phyloP scores from a whole-genome alignment of 2,113 vertebrate species.

The Zonotrichia leucophrys region DNA sequence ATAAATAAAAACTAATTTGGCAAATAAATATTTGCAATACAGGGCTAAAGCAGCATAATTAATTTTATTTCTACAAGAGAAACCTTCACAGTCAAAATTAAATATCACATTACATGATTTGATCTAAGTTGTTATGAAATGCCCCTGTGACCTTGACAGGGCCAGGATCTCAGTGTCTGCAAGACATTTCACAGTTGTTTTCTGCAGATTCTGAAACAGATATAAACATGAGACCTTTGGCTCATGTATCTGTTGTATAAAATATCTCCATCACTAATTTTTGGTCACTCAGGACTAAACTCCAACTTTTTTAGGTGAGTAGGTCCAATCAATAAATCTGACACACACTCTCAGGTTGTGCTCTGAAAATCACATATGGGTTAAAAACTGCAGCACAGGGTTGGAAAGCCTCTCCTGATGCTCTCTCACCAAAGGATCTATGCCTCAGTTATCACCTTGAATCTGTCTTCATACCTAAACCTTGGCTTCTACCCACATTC shows the following conservation, averaged over 20 bases:
- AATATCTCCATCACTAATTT: background rate
- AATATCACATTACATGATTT: background rate
- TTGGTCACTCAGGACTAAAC: background rate
- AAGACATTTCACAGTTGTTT: background rate
- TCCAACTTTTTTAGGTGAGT: background rate
- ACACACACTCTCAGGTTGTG: background rate
- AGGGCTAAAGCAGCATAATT: background rate
- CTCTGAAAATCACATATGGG: background rate
- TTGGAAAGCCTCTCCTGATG: background rate
- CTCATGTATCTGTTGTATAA: background rate
- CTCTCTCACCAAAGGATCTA: background rate
- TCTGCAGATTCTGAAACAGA: background rate
- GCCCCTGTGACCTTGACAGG: background rate
- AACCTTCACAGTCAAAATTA: background rate
- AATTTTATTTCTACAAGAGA: background rate
- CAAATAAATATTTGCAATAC: background rate
- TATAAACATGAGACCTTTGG: background rate
- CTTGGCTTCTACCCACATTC: background rate
- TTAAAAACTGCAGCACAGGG: background rate
- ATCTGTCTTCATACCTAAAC: background rate
- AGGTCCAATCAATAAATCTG: background rate
- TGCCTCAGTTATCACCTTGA: background rate
- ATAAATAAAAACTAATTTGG: background rate
- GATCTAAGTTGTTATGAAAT: background rate
- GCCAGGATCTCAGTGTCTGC: background rate